Evolutionary conservation across 2,888 invertebrate species (phyloP).

Genomic region (Nebria brevicollis): DNA sequence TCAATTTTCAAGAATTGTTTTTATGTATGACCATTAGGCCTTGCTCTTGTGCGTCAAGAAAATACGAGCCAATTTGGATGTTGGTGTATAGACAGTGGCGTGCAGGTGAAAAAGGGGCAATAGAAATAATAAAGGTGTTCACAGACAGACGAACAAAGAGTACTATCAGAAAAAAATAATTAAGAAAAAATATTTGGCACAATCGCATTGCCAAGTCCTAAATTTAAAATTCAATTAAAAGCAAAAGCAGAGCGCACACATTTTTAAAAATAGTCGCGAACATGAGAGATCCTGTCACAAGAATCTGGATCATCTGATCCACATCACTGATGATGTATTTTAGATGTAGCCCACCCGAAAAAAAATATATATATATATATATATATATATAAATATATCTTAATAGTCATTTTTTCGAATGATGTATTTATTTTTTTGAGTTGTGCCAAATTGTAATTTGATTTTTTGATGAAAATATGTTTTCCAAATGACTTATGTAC

Average conservation of each 20-base stretch:
- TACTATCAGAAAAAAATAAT: neutral
- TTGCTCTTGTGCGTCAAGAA: too few relatives aligned
- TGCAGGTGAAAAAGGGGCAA: neutral
- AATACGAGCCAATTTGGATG: neutral
- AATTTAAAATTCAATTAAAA: constrained; percentile 44
- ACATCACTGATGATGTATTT: constrained; percentile 2
- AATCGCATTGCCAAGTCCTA: constrained; percentile 8
- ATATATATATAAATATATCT: neutral
- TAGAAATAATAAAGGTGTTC: neutral
- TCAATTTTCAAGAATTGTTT: neutral
- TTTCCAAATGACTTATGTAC: constrained; percentile 16
- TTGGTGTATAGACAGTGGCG: neutral
- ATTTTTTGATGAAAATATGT: constrained; percentile 3
- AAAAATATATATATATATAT: neutral
- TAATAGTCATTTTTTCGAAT: neutral
- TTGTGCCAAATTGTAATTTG: neutral
- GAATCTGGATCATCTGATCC: constrained; percentile 1
- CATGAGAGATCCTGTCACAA: neutral
- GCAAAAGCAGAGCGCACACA: neutral
- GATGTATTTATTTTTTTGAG: neutral
- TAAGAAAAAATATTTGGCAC: neutral
- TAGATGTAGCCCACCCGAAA: neutral
- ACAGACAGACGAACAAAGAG: neutral
- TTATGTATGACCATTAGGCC: too few relatives aligned
- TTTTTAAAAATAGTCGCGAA: constrained; percentile 30